Evolutionary conservation across 2,113 vertebrate genomes (phyloP).

Genomic region (Sinocyclocheilus anshuiensis): DNA sequence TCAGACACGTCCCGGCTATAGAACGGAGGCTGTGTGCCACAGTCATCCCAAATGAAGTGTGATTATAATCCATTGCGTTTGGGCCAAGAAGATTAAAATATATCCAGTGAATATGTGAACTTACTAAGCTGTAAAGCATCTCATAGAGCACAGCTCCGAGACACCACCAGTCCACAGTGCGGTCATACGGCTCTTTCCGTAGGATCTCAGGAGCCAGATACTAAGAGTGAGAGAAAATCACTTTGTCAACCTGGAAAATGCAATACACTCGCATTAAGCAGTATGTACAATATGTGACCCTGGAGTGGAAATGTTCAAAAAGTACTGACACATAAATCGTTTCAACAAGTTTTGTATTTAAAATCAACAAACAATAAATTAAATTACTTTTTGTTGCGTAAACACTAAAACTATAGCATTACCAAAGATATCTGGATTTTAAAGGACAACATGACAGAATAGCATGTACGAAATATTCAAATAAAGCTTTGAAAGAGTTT

Average conservation of each 20-base stretch:
- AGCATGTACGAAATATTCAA: no score
- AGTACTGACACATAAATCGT: no score
- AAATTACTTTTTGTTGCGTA: no score
- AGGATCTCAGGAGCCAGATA: constrained; percentile 96
- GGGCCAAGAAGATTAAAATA: not conserved
- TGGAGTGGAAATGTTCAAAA: no score
- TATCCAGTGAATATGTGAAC: constrained; percentile 46
- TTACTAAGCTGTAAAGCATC: constrained; percentile 94
- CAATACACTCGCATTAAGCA: not conserved
- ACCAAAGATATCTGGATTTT: no score
- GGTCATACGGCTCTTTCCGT: constrained; percentile 92
- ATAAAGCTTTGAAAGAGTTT: no score
- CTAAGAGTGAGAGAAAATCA: constrained; percentile 66
- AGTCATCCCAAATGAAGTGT: not conserved
- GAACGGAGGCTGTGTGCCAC: constrained; percentile 86
- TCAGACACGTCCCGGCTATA: constrained; percentile 89
- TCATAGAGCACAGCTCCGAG: constrained; percentile 94
- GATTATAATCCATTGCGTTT: not conserved
- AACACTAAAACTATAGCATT: no score
- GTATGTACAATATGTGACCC: no score
- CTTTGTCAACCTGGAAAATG: not conserved
- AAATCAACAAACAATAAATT: no score
- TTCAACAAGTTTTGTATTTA: no score
- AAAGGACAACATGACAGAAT: no score
- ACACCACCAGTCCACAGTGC: constrained; percentile 99